These are phyloP conservation scores for Stylophora pistillata DNA, from an alignment of 64 coral and sea anemone species.

Conservation along the genomic window DNA sequence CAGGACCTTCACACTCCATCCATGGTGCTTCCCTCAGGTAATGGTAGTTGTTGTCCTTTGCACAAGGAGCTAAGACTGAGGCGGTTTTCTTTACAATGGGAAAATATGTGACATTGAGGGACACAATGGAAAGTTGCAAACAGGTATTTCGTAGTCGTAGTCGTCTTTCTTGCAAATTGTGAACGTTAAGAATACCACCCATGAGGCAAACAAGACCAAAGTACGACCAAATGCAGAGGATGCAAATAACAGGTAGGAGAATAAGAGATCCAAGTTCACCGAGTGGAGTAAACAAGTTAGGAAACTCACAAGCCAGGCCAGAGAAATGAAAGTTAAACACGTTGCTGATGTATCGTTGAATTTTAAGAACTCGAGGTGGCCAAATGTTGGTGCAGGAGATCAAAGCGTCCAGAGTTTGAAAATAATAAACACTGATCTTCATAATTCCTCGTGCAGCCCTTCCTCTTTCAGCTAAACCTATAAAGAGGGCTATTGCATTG, in stretches of 20 bases:
- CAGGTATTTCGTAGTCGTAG: slow-evolving; percentile 19
- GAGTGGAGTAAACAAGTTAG: slow-evolving; percentile 63
- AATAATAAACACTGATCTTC: slow-evolving; percentile 76
- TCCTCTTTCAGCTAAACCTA: slow-evolving; percentile 59
- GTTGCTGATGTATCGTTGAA: slow-evolving; percentile 56
- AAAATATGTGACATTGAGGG: slow-evolving; percentile 81
- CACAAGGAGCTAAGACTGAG: slow-evolving; percentile 59
- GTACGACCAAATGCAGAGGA: slow-evolving; percentile 14
- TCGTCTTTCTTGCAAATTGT: slow-evolving; percentile 4
- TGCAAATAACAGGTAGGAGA: slow-evolving; percentile 47
- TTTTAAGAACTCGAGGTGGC: slow-evolving; percentile 40
- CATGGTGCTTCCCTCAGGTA: slow-evolving; percentile 70
- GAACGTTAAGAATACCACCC: slow-evolving; percentile 1
- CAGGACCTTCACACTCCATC: slow-evolving; percentile 48
- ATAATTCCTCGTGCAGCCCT: slow-evolving; percentile 38
- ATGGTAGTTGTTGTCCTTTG: neutral
- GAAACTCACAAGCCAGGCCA: slow-evolving; percentile 63
- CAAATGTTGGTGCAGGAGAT: slow-evolving; percentile 58
- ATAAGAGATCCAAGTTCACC: slow-evolving; percentile 56
- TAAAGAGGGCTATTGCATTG: slow-evolving; percentile 47
- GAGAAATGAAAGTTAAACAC: slow-evolving; percentile 78
- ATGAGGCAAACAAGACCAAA: slow-evolving; percentile 22
- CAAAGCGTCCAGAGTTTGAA: slow-evolving; percentile 80
- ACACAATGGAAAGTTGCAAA: slow-evolving; percentile 65
- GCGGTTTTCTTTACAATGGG: slow-evolving; percentile 68